Conservation (phyloP, 2,888 invertebrate genomes). For the Dicyrtomina minuta region DNA sequence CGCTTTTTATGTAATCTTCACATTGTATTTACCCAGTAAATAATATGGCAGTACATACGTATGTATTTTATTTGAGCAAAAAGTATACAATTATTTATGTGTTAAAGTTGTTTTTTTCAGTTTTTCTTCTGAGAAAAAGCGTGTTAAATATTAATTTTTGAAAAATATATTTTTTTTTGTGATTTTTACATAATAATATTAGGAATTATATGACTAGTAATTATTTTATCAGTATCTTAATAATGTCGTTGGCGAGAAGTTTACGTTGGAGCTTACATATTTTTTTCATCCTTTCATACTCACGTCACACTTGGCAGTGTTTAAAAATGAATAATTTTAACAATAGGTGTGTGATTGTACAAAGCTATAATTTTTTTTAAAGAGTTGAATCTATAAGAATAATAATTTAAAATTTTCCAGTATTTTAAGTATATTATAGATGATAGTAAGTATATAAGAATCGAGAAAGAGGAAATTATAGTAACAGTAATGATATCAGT, state of each 20-base stretch:
- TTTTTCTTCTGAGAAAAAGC: not conserved
- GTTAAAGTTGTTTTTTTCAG: not conserved
- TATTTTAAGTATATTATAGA: not conserved
- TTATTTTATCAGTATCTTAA: too few species aligned
- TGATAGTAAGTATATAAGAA: not conserved
- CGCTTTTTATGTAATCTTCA: not conserved
- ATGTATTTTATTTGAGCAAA: constrained; percentile 21
- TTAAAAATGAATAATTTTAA: too few species aligned
- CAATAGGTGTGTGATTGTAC: too few species aligned
- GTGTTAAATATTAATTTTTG: constrained; percentile 3
- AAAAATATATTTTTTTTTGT: constrained; percentile 7
- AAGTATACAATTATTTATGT: constrained; percentile 1
- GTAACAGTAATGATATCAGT: constrained; percentile 5
- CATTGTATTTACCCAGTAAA: not conserved
- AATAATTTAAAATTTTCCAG: constrained; percentile 9
- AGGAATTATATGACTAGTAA: not conserved
- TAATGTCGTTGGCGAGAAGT: too few species aligned
- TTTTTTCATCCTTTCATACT: too few species aligned
- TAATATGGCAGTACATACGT: constrained; percentile 30
- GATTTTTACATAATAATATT: constrained; percentile 9
- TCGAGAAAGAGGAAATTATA: not conserved
- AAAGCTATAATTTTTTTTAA: too few species aligned
- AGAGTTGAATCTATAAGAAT: too few species aligned
- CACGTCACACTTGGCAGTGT: too few species aligned
- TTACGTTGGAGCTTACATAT: too few species aligned